Conservation (phyloP, 2,113 vertebrate species). For the Nerophis ophidion region DNA sequence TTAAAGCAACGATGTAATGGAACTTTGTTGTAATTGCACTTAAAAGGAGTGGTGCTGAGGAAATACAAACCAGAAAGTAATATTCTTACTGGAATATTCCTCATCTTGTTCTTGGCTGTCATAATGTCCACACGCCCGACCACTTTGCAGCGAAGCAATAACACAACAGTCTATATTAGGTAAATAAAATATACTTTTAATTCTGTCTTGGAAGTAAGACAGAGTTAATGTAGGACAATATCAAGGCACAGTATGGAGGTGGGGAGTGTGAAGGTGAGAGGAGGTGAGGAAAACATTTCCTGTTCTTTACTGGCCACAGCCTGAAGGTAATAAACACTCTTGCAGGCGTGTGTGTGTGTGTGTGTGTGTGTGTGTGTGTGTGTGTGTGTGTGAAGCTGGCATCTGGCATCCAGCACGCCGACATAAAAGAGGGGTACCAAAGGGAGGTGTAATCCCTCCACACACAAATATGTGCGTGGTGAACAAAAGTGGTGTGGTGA, state of each 20-base stretch:
- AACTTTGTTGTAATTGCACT: no score
- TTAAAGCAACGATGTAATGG: no score
- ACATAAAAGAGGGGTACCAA: constrained; percentile 41
- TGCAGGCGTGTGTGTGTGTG: constrained; percentile 10
- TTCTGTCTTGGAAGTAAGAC: no score
- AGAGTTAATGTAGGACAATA: background rate
- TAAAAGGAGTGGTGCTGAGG: no score
- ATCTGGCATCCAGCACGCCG: constrained; percentile 52
- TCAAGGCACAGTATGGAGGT: constrained; percentile 19
- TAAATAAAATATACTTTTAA: constrained; percentile 41
- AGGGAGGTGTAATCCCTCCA: constrained; percentile 29
- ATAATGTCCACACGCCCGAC: background rate
- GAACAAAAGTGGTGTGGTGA: constrained; percentile 20
- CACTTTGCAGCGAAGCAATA: constrained; percentile 29
- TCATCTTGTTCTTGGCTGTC: no score
- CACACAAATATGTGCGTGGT: constrained; percentile 8
- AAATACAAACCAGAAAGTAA: no score
- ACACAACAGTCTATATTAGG: constrained; percentile 28
- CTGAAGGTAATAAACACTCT: constrained; percentile 55
- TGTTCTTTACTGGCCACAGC: constrained; percentile 60
- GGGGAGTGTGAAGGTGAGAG: constrained; percentile 37
- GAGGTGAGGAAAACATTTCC: constrained; percentile 51
- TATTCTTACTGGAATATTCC: no score
- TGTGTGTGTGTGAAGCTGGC: constrained; percentile 38
- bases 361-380: no score